Evolutionary conservation across 2,797 vertebrate genomes (phyloP).

Genomic region (Buceros bicornis): DNA sequence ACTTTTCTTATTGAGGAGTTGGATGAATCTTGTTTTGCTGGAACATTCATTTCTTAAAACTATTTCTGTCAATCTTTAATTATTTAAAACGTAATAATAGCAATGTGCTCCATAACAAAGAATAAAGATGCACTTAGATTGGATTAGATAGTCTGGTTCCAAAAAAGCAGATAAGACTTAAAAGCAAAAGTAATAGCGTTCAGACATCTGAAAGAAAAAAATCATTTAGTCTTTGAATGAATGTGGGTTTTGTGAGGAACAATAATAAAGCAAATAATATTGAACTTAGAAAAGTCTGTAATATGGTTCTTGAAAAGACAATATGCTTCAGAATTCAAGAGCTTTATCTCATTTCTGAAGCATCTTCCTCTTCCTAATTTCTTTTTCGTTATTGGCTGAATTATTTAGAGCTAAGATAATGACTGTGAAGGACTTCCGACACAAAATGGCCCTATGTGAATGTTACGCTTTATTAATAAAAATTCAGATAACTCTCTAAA

Average conservation of each 20-base stretch:
- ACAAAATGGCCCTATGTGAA: background rate
- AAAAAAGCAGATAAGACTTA: background rate
- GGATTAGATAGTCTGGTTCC: background rate
- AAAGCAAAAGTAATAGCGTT: background rate
- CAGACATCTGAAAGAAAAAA: background rate
- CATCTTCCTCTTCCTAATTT: background rate
- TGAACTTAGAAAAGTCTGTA: background rate
- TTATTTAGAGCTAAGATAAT: background rate
- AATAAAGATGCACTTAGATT: background rate
- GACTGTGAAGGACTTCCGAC: background rate
- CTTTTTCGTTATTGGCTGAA: background rate
- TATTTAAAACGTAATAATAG: background rate
- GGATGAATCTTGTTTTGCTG: background rate
- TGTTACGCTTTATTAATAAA: conserved; percentile 24
- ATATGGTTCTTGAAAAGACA: background rate
- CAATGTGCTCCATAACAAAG: background rate
- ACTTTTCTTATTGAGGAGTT: conserved; percentile 1
- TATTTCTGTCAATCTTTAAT: background rate
- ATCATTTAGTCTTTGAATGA: background rate
- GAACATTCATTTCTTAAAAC: background rate
- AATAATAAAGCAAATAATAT: background rate
- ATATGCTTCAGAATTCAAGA: background rate
- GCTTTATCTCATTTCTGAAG: background rate
- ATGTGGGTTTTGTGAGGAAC: background rate
- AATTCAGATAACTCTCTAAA: conserved; percentile 16